Evolutionary conservation across 2,888 invertebrate species (phyloP), one percentile per base, ranked within the genome.

Genomic region (Eremobia ochroleuca): DNA sequence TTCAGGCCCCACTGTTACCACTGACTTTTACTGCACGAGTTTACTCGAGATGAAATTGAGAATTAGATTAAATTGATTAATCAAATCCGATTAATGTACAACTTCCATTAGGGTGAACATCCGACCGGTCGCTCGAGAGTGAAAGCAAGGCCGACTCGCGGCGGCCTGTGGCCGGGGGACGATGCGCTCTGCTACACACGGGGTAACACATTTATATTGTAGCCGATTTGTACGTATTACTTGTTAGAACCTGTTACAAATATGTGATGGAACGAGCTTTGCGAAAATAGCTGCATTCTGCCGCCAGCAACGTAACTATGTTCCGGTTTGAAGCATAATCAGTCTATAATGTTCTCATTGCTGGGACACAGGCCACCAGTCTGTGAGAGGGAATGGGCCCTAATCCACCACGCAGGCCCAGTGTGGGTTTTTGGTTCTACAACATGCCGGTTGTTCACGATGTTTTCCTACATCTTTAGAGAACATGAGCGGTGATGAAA

Each of bases 151-250:
- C 15, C 18, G 21, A 13, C 21, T 49, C n/a, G 52, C n/a, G 52
- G 4, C 34, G 43, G 28, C 34, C 25, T 11, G 34, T 13, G 62
- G 40, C 49, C 43, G n/a, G 15, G 72, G 15, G 73, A 4, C 25
- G 25, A 49, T 28, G 43, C 76, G 75, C 75, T 52, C 43, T 15
- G 34, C 13, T 74, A 1, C 9, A 15, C 40, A 73, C n/a, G 18
- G 28, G 72, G 31, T 40, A n/a, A 31, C 25, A 43, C 4, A 25
- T 73, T 43, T 21, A 34, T 72, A 31, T 28, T 74, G 74, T 28
- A 34, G 34, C 58, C 73, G 34, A 9, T 71, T 34, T 67, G 31
- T 34, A 55, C 31, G 15, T 25, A 49, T 31, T 46, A n/a, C 4
- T 31, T 67, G 25, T 52, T n/a, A 4, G 31, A 52, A n/a, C 18